A percentile compares a stretch with the other conserved stretches of the same genome.
Conservation (phyloP, 2,113 vertebrate species). For the Paedocypris sp. region DNA sequence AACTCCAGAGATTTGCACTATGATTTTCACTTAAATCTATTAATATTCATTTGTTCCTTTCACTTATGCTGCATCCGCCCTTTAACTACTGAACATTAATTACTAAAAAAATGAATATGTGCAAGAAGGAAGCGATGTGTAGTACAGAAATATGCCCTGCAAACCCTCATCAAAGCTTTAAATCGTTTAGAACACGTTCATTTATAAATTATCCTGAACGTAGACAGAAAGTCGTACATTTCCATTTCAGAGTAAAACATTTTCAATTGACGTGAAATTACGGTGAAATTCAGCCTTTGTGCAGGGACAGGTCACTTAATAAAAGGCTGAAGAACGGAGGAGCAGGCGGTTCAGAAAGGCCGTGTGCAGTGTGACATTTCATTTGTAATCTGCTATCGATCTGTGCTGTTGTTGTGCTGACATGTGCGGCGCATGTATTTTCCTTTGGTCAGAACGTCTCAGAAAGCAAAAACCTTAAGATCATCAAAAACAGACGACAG, state of each 20-base stretch:
- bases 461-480: too few relatives aligned
- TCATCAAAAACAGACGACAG: too few relatives aligned
- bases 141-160: not conserved
- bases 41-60: too few relatives aligned
- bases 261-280: too few relatives aligned
- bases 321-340: not conserved
- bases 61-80: too few relatives aligned
- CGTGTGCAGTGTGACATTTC: not conserved
- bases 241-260: too few relatives aligned
- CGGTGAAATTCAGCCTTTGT: too few relatives aligned
- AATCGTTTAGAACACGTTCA: constrained; percentile 8
- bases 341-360: not conserved
- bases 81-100: not conserved
- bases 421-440: not conserved
- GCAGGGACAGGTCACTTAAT: not conserved
- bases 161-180: not conserved
- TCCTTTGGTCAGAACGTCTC: too few relatives aligned
- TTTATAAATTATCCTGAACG: too few relatives aligned
- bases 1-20: not conserved
- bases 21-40: too few relatives aligned
- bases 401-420: not conserved
- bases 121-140: not conserved
- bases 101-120: not conserved
- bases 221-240: too few relatives aligned
- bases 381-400: not conserved